A percentile compares a stretch with the other conserved stretches of the same genome.
phyloP scores from a whole-genome alignment of 1,140 invertebrate species.

The Euwallacea fornicatus region DNA sequence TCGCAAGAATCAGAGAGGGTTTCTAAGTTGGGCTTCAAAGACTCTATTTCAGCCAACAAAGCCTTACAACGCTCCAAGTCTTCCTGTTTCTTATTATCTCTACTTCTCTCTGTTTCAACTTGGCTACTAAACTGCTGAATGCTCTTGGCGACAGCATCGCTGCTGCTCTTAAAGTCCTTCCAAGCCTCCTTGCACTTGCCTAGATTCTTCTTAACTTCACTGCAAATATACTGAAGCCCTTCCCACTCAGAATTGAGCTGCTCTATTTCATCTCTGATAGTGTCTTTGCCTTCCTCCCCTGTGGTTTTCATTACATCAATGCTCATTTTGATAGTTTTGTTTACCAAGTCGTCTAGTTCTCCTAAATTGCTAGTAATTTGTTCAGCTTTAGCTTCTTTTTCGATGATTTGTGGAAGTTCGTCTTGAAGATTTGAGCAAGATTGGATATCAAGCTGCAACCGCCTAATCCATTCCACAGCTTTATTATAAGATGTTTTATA shows the following conservation, averaged over 20 bases:
- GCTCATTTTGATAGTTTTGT: conserved; percentile 75
- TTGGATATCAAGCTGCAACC: conserved; percentile 79
- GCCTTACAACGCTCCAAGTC: conserved; percentile 76
- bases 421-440: conserved; percentile 82
- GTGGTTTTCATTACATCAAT: conserved; percentile 79
- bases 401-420: conserved; percentile 72
- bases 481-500: conserved; percentile 81
- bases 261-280: conserved; percentile 80
- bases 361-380: conserved; percentile 68
- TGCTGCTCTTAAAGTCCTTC: conserved; percentile 80
- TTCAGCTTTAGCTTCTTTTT: conserved; percentile 72
- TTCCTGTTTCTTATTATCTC: conserved; percentile 78
- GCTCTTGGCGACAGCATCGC: conserved; percentile 77
- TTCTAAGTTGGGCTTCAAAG: conserved; percentile 76
- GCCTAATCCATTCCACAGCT: conserved; percentile 86
- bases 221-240: conserved; percentile 75
- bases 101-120: conserved; percentile 66
- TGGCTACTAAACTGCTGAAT: conserved; percentile 72
- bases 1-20: conserved; percentile 86
- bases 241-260: conserved; percentile 87
- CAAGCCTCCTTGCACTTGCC: conserved; percentile 82
- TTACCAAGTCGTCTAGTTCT: conserved; percentile 71
- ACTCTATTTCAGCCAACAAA: conserved; percentile 74
- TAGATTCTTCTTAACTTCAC: conserved; percentile 76
- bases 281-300: conserved; percentile 82